Base-by-base conservation (phyloP, 2,888 invertebrate species). In the Meiosimyza platycephala region DNA sequence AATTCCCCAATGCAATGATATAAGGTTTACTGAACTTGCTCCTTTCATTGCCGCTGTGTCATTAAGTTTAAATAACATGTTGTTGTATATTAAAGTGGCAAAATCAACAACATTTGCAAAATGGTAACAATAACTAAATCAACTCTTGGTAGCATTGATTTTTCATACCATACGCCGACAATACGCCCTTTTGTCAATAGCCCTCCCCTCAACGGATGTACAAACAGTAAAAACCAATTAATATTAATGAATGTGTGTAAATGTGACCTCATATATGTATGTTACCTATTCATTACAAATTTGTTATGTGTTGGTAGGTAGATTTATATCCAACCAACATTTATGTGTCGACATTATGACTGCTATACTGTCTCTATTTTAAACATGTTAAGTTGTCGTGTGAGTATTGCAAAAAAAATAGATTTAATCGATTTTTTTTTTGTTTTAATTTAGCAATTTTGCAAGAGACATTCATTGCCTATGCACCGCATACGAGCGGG, bases 211-310 rank as follows among this genome's bases (percentile, higher is more conserved):
- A 13, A 2, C 51, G 22, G 18, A 9, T 40, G 40, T 40, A 63
- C 18, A 64, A 50, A 64, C 51, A 22, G 51, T 64, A 28, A 18
- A 64, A 64, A 64, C 64, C 64, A 64, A 64, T 64, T 64, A 50
- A 64, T 64, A 50, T 64, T 64, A 64, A 64, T 64, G 64, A 50
- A 64, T 28, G 57, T 22, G 12, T 22, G 22, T 12, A 22, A 28
- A 57, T 57, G 28, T 28, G 40, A 57, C 57, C 18, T 18, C 13
- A 55, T 55, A 55, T 55, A 54, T 55, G 16, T 55, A n/a, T n/a
- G n/a, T n/a, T n/a, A n/a, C 7, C 18, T 6, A 57, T 18, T 22
- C 28, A 57, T 18, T 57, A 12, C 28, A 55, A n/a, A 28, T 57
- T 2, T 6, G 6, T 28, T 57, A 28, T 55, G 22, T 55, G 55